Evolutionary conservation across 2,888 invertebrate genomes (phyloP), one percentile per base, ranked within the genome.

Genomic region (Beris chalybata): DNA sequence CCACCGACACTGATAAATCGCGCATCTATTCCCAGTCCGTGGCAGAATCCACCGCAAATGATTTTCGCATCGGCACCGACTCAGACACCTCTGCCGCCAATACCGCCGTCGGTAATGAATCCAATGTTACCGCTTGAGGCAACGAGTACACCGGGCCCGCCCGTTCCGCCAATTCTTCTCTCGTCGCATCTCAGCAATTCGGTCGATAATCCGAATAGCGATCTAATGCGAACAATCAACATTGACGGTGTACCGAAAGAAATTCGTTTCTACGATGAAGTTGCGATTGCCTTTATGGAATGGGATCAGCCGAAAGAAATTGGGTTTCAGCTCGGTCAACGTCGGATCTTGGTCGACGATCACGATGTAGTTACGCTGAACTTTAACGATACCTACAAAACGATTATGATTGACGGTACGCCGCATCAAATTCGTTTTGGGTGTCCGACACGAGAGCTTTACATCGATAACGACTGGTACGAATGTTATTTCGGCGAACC

Each of bases 401-500:
- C 89, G 71, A 86, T 92, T 9, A 85, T 86, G 63, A 85, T 92
- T 31, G 90, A 90, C 72, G 90, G 91, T 4, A 85, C 86, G 76
- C 81, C 86, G 4, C 90, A 91, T 77, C 87, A 89, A 69, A 89
- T 97, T 45, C 87, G 91, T 72, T 89, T 97, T 72, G 97, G 97
- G 13, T 93, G 93, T 11, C 96, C 96, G 0, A 94, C 95, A 0
- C 85, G 95, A 64, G 97, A 97, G 76, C 82, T 98, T 44, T 93
- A 89, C 74, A 89, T 99, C 56, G 93, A 98, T 77, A 91, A 91
- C 7, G 85, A 89, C 69, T 92, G 93, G 84, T 96, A 90, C 78
- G 96, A 96, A 77, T 93, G 95, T 73, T 92, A 91, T 79, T 98
- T 98, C 78, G 95, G 93, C 43, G 95, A 95, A 1, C 89, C 92